phyloP scores from a whole-genome alignment of 1,140 invertebrate species.

The Augochlora pura region DNA sequence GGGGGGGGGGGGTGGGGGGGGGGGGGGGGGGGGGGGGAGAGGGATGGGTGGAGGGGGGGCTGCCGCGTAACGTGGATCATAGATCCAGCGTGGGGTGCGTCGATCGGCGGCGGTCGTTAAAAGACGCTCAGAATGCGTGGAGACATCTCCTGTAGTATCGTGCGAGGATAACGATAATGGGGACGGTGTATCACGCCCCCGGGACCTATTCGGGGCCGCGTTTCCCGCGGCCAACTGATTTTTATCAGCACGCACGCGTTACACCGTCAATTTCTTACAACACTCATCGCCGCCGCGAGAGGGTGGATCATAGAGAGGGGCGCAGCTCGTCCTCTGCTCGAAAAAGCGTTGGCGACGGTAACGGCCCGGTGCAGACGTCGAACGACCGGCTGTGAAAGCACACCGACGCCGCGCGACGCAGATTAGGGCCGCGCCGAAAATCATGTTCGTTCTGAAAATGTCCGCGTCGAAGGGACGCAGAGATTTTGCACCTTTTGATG shows the following conservation, averaged over 20 bases:
- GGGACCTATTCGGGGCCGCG: conserved; percentile 24
- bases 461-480: too few relatives aligned
- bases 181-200: conserved; percentile 33
- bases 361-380: conserved; percentile 43
- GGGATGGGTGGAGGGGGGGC: too few relatives aligned
- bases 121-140: conserved; percentile 4
- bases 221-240: conserved; percentile 61
- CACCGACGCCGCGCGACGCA: not conserved
- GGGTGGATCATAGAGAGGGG: not conserved
- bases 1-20: too few relatives aligned
- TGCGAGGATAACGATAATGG: conserved; percentile 49
- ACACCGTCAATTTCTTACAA: conserved; percentile 50
- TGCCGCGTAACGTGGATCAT: not conserved
- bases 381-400: conserved; percentile 24
- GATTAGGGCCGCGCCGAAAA: conserved; percentile 47
- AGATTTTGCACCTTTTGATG: too few relatives aligned
- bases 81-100: not conserved
- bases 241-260: conserved; percentile 55
- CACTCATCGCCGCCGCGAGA: conserved; percentile 27
- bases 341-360: conserved; percentile 31
- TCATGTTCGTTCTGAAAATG: conserved; percentile 6
- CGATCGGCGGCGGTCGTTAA: conserved; percentile 25
- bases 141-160: conserved; percentile 40
- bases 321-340: conserved; percentile 13
- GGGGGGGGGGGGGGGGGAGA: too few relatives aligned